phyloP scores from a whole-genome alignment of 2,797 vertebrate species.

The Gallinago solitaria region DNA sequence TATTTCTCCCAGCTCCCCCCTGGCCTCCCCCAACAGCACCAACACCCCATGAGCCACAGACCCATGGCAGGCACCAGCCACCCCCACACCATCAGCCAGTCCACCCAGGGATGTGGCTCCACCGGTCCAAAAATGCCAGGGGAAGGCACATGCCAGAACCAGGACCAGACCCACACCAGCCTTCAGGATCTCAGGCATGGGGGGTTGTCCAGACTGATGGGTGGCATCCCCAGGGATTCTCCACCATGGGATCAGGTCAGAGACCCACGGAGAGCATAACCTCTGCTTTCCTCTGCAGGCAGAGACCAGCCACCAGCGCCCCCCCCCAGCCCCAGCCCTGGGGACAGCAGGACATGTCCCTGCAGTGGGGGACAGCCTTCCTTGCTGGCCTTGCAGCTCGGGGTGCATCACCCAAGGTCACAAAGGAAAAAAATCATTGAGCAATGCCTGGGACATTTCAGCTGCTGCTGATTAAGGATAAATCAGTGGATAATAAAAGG shows the following conservation, averaged over 20 bases:
- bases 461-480: slow-evolving; percentile 19
- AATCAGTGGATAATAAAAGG: slow-evolving; percentile 24
- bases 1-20: background rate
- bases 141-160: rapidly evolving
- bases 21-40: background rate
- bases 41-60: rapidly evolving
- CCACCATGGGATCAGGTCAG: background rate
- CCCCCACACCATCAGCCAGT: rapidly evolving
- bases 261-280: background rate
- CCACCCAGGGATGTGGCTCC: rapidly evolving
- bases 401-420: slow-evolving; percentile 15
- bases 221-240: background rate
- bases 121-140: rapidly evolving
- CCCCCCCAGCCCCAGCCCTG: background rate
- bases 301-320: background rate
- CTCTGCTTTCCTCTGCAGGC: background rate
- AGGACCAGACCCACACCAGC: background rate
- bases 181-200: background rate
- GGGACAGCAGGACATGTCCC: background rate
- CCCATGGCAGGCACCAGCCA: rapidly evolving
- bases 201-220: rapidly evolving
- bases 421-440: background rate
- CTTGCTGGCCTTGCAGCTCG: background rate
- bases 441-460: background rate
- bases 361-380: background rate